These are phyloP conservation scores for Alosa alosa DNA, from an alignment of 2,113 vertebrate genomes.

Conservation along the genomic window DNA sequence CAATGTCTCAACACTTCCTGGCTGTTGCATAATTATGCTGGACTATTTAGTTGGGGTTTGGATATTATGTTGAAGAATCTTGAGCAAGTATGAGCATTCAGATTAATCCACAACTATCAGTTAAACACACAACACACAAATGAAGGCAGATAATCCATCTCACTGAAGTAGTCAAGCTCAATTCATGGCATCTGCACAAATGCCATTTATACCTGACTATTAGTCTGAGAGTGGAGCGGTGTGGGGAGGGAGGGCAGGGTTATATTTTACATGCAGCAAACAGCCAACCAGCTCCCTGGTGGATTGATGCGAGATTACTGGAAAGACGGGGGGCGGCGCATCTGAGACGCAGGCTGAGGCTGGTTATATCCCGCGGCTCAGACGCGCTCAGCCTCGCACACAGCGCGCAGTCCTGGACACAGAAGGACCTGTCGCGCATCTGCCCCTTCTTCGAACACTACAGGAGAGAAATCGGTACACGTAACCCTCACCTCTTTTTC, in stretches of 20 bases:
- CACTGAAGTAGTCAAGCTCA: neutral
- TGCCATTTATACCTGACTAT: conserved; percentile 9
- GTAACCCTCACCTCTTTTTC: conserved; percentile 15
- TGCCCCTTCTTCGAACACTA: conserved; percentile 31
- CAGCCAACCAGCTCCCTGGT: conserved; percentile 68
- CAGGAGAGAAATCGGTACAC: conserved; percentile 1
- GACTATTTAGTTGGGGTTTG: neutral
- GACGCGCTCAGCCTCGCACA: conserved; percentile 60
- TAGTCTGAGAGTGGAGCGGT: neutral
- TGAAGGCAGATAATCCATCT: neutral
- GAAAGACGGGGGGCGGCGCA: conserved; percentile 72
- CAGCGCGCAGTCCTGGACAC: conserved; percentile 57
- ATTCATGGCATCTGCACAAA: neutral
- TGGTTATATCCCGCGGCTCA: conserved; percentile 64
- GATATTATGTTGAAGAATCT: neutral
- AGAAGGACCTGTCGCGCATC: conserved; percentile 48
- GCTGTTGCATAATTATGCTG: neutral
- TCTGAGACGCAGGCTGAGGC: conserved; percentile 54
- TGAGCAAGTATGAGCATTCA: neutral
- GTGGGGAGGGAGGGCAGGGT: conserved; percentile 35
- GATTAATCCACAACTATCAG: neutral
- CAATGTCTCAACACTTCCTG: neutral
- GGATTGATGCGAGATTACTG: conserved; percentile 62
- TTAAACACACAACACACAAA: neutral
- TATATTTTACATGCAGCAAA: conserved; percentile 59